These are phyloP conservation scores for Tetranychus truncatus DNA, from an alignment of 2,888 invertebrate species.

Conservation along the genomic window DNA sequence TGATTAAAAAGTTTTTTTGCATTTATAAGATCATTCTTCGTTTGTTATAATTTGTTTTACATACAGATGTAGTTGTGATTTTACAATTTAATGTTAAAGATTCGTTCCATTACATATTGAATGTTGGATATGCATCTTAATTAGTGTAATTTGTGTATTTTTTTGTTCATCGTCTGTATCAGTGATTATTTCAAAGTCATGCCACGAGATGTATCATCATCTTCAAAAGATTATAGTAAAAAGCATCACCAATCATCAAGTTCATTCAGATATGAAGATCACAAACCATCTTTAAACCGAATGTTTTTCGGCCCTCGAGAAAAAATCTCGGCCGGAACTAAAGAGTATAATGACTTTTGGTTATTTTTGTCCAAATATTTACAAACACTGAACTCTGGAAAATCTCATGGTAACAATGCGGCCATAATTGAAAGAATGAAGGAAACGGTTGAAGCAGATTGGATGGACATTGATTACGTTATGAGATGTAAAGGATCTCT, in stretches of 20 bases:
- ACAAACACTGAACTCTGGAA: slow-evolving; percentile 16
- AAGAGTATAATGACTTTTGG: slow-evolving; percentile 27
- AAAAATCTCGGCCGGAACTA: slow-evolving; percentile 15
- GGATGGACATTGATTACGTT: slow-evolving; percentile 17
- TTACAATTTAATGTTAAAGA: no score
- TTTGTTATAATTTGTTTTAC: no score
- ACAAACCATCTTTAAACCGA: background rate
- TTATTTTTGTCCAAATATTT: slow-evolving; percentile 25
- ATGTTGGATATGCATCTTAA: no score
- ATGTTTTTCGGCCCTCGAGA: background rate
- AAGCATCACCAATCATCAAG: background rate
- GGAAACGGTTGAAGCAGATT: slow-evolving; percentile 4
- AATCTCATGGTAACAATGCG: background rate
- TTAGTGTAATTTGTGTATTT: no score
- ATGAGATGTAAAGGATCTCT: slow-evolving; percentile 16
- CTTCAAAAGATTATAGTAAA: background rate
- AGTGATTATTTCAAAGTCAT: background rate
- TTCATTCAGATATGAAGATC: background rate
- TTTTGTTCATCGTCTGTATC: no score
- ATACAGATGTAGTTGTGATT: no score
- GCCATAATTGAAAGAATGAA: background rate
- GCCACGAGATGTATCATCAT: background rate
- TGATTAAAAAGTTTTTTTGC: no score
- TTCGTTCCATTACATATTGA: no score
- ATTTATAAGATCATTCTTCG: no score